These are phyloP conservation scores for Platysteira castanea DNA, from an alignment of 2,113 vertebrate species.

Conservation along the genomic window DNA sequence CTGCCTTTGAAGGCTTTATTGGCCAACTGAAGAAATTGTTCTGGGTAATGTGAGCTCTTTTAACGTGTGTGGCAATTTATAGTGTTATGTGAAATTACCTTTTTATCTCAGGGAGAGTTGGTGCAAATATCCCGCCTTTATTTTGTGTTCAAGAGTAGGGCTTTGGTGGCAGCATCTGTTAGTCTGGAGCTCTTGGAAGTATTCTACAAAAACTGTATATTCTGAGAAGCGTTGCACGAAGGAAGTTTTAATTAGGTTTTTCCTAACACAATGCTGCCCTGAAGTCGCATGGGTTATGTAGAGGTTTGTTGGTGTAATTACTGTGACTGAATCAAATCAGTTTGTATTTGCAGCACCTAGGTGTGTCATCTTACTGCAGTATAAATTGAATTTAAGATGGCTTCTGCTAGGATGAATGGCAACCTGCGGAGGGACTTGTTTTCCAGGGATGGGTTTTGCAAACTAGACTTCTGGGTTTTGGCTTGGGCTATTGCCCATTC, in stretches of 20 bases:
- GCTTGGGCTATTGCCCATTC: neutral
- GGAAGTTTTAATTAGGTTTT: neutral
- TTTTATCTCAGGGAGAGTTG: neutral
- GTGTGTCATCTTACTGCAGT: neutral
- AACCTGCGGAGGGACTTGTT: accelerated
- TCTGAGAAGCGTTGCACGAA: neutral
- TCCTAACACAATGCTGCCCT: accelerated
- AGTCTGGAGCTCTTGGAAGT: neutral
- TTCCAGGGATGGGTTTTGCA: neutral
- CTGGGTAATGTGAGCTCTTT: constrained; percentile 59
- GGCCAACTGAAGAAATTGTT: constrained; percentile 72
- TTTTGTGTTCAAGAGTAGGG: neutral
- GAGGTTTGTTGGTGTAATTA: neutral
- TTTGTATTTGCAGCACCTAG: accelerated
- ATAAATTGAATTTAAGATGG: neutral
- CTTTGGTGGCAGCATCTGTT: neutral
- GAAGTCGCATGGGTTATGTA: accelerated
- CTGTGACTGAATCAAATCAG: neutral
- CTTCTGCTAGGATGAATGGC: neutral
- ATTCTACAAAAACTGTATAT: neutral
- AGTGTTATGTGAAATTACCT: neutral
- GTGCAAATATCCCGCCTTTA: neutral
- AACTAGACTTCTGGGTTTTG: neutral
- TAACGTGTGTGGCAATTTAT: neutral
- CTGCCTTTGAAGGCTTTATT: constrained; percentile 76